Evolutionary conservation across 2,113 vertebrate species (phyloP).

Genomic region (human (Homo sapiens)): GRCh38 chr12:130892501-130893000

Average conservation of each 20-base stretch:
- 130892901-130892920: not conserved
- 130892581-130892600: not conserved
- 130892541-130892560: not conserved
- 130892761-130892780: too few relatives aligned
- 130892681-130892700: too few relatives aligned
- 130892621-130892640: not conserved
- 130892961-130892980: not conserved
- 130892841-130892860: too few relatives aligned
- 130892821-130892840: too few relatives aligned
- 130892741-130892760: too few relatives aligned
- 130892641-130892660: not conserved
- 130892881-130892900: too few relatives aligned
- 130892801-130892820: too few relatives aligned
- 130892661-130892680: not conserved
- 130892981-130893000: not conserved
- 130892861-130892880: too few relatives aligned
- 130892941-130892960: too few relatives aligned
- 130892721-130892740: too few relatives aligned
- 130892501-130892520: not conserved
- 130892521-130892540: not conserved
- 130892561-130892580: not conserved
- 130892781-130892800: too few relatives aligned
- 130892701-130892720: too few relatives aligned
- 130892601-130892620: not conserved
- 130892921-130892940: not conserved